These are phyloP conservation scores for Anser brachyrhynchus DNA, from an alignment of 2,113 vertebrate genomes.

Conservation along the genomic window DNA sequence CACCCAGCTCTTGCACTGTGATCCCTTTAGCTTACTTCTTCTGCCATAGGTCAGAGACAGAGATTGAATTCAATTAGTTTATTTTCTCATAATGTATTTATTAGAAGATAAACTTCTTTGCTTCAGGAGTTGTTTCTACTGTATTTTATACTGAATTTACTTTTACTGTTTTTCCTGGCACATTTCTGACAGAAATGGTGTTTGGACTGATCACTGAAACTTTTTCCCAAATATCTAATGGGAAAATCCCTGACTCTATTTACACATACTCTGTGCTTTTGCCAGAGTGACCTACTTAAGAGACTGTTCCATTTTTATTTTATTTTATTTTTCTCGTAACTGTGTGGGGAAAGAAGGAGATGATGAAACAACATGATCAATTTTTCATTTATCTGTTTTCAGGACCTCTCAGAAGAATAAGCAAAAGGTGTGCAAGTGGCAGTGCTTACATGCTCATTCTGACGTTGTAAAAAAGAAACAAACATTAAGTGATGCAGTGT, in stretches of 20 bases:
- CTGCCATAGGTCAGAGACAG: neutral
- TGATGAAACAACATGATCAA: neutral
- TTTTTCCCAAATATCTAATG: neutral
- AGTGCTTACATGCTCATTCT: neutral
- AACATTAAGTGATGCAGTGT: neutral
- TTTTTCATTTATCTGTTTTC: neutral
- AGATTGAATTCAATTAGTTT: neutral
- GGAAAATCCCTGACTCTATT: conserved; percentile 20
- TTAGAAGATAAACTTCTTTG: neutral
- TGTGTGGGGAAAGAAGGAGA: neutral
- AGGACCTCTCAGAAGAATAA: neutral
- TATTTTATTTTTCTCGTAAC: neutral
- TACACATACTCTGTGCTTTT: neutral
- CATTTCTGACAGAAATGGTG: neutral
- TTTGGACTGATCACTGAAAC: conserved; percentile 1
- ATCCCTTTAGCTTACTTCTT: neutral
- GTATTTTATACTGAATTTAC: neutral
- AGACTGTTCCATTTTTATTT: neutral
- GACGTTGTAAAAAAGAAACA: neutral
- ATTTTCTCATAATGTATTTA: neutral
- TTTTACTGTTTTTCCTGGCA: conserved; percentile 15
- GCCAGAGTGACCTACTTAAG: conserved; percentile 2
- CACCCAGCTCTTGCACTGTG: neutral
- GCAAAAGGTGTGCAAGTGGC: neutral
- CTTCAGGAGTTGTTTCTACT: neutral